Conservation (phyloP, 2,113 vertebrate genomes). For the Heterochromis multidens region DNA sequence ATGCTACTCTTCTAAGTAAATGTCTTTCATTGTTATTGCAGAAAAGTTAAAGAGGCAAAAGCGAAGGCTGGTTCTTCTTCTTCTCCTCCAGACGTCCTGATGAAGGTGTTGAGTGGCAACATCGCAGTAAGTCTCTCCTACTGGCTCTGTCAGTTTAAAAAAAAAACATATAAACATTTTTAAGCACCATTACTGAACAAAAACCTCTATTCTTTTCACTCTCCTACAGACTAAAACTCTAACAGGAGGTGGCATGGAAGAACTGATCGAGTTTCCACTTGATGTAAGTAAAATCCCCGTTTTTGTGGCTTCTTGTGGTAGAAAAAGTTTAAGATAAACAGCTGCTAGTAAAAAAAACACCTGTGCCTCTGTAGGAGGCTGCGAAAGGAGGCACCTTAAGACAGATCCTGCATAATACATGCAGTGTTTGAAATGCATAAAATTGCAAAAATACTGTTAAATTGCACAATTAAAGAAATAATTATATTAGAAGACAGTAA, state of each 20-base stretch:
- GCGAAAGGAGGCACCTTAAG: not conserved
- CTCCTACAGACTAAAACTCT: slow-evolving; percentile 85
- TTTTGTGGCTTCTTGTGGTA: not conserved
- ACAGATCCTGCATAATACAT: not conserved
- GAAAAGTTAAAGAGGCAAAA: slow-evolving; percentile 72
- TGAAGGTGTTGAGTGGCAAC: slow-evolving; percentile 89
- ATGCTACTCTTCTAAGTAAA: not conserved
- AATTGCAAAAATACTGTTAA: not conserved
- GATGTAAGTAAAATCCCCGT: not conserved
- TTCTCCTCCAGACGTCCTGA: slow-evolving; percentile 75
- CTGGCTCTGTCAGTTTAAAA: not conserved
- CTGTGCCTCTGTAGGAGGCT: not conserved
- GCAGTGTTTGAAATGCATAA: not conserved
- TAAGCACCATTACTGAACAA: not conserved
- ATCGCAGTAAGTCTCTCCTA: slow-evolving; percentile 76
- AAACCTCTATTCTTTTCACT: not conserved
- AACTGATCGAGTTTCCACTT: not conserved
- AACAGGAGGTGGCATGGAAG: slow-evolving; percentile 84
- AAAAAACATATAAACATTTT: not conserved
- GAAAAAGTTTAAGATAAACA: not conserved
- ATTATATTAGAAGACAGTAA: not conserved
- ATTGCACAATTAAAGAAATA: not conserved
- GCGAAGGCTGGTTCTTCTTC: slow-evolving; percentile 53
- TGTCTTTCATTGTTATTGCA: slow-evolving; percentile 26
- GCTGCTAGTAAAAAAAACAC: not conserved